Evolutionary conservation across 2,797 vertebrate genomes (phyloP), one percentile per base, ranked within the genome.

Genomic region (Knipowitschia caucasica): DNA sequence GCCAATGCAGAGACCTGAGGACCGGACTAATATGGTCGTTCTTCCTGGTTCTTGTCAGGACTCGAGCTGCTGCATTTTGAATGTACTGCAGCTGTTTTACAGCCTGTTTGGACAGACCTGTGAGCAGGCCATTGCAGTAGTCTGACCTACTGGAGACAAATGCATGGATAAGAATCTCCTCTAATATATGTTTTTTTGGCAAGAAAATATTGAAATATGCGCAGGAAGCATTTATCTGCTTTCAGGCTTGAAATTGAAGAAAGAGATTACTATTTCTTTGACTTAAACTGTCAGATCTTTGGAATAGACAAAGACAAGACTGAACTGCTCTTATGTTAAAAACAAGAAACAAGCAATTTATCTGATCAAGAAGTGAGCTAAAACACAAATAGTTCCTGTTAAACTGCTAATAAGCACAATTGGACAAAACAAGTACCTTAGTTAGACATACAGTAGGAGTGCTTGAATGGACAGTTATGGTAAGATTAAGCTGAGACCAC

Each of bases 371-470:
- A 44, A 65, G 44, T 20, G 38, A 45, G 59, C 39, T 14, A 54
- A 64, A 57, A 67, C 69, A 72, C 53, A 75, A 77, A 78, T 39
- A 47, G 25, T 10, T 7, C 67, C 55, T 64, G 55, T 53, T 40
- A 64, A 70, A 80, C 73, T 52, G 61, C 24, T 62, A 73, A 80
- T 70, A 54, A 54, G 34, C 62, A 55, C 70, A 67, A 73, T 75
- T 62, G 51, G 57, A 53, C 29, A 47, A 15, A 40, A 31, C 21
- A 23, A 30, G 23, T 57, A 46, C 36, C 27, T 36, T 35, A 7
- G 34, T 31, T 50, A 35, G 7, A 34, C n/a, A n/a, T n/a, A n/a
- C n/a, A 35, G 17, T 21, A 25, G 24, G 12, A 17, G 21, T 2
- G n/a, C 49, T 24, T 9, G 49, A 25, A 36, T 24, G 21, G 49